Percentiles rank a stretch among this genome's conserved stretches.
Evolutionary conservation across 2,888 invertebrate genomes (phyloP).

Genomic region (Timema cristinae): DNA sequence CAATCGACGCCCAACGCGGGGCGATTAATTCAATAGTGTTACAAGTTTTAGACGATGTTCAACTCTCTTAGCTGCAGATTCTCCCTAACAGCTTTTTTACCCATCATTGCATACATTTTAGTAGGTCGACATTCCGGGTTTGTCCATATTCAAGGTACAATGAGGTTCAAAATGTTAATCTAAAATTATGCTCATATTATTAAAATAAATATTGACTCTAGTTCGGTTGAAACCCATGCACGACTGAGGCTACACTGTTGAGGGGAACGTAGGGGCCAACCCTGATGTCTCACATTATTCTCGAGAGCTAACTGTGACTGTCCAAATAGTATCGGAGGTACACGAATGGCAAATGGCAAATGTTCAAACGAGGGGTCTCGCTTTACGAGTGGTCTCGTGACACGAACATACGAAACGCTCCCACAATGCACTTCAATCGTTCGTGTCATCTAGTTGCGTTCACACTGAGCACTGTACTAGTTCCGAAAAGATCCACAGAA

Average conservation of each 20-base stretch:
- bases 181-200: conserved; percentile 32
- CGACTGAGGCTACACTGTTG: conserved; percentile 38
- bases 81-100: conserved; percentile 35
- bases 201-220: conserved; percentile 36
- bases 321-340: too few species aligned
- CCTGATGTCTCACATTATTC: conserved; percentile 29
- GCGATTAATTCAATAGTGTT: too few species aligned
- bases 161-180: conserved; percentile 32
- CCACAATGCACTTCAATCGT: too few species aligned
- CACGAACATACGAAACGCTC: too few species aligned
- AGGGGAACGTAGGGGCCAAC: conserved; percentile 31
- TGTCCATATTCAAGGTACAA: conserved; percentile 35
- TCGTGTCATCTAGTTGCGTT: too few species aligned
- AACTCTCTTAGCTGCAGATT: conserved; percentile 33
- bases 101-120: conserved; percentile 34
- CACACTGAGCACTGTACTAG: too few species aligned
- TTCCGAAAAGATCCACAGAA: too few species aligned
- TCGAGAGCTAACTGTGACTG: too few species aligned
- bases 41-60: conserved; percentile 32
- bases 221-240: conserved; percentile 40
- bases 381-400: too few species aligned
- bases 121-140: conserved; percentile 35
- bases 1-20: too few species aligned
- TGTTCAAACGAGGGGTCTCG: too few species aligned
- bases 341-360: too few species aligned